Evolutionary conservation across 2,113 vertebrate genomes (phyloP).

Genomic region (Acinonyx jubatus): DNA sequence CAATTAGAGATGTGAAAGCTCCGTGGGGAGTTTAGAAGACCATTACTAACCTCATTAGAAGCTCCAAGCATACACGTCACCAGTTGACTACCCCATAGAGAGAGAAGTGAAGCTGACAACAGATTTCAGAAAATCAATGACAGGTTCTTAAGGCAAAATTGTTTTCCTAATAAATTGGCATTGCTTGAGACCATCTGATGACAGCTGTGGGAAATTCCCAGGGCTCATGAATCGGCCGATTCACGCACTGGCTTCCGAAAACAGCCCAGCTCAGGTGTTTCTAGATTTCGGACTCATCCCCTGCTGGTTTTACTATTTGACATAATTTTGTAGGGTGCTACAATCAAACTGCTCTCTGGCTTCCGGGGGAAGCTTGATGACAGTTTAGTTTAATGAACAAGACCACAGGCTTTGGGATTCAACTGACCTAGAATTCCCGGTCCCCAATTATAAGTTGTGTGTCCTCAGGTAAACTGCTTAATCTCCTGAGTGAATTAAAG

Average conservation of each 20-base stretch:
- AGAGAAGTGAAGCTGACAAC: slow-evolving; percentile 53
- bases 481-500: not conserved
- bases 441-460: not conserved
- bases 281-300: not conserved
- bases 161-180: slow-evolving; percentile 22
- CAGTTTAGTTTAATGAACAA: not conserved
- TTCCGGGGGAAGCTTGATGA: not conserved
- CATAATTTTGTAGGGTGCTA: slow-evolving; percentile 60
- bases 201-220: not conserved
- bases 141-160: slow-evolving; percentile 32
- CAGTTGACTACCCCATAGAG: not conserved
- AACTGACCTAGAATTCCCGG: not conserved
- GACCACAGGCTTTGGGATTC: not conserved
- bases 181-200: slow-evolving; percentile 22
- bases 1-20: slow-evolving; percentile 30
- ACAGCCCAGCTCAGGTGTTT: not conserved
- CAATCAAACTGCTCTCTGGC: not conserved
- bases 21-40: slow-evolving; percentile 13
- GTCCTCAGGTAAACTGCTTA: not conserved
- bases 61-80: not conserved
- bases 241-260: not conserved
- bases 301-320: slow-evolving; percentile 45
- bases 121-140: slow-evolving; percentile 43
- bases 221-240: not conserved
- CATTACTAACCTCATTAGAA: not conserved